phyloP scores from a whole-genome alignment of 2,797 vertebrate genomes.

The Enteromius mattozi region DNA sequence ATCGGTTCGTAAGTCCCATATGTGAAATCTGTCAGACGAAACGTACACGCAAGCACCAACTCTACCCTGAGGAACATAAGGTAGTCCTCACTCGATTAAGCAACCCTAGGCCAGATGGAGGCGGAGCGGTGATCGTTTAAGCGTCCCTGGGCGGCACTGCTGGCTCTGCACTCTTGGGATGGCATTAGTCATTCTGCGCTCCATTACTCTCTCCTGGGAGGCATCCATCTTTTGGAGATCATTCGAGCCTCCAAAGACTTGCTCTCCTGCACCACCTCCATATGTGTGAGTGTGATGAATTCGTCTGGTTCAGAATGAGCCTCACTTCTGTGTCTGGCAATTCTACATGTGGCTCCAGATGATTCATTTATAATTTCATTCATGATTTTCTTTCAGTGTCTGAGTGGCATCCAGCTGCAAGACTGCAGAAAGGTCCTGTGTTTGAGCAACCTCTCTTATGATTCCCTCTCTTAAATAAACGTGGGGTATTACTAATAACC shows the following conservation, averaged over 20 bases:
- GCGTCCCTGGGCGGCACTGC: conserved; percentile 35
- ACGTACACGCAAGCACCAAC: conserved; percentile 5
- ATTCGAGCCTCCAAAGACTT: conserved; percentile 66
- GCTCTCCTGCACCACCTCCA: conserved; percentile 18
- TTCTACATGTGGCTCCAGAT: not conserved
- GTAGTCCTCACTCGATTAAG: conserved; percentile 40
- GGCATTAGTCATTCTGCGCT: conserved; percentile 73
- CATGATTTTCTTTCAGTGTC: not conserved
- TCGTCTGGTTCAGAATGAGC: not conserved
- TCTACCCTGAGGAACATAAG: conserved; percentile 28
- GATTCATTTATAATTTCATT: not conserved
- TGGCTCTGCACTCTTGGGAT: conserved; percentile 44
- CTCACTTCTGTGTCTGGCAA: conserved; percentile 6
- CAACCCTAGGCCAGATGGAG: conserved; percentile 37
- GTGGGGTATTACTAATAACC: not conserved
- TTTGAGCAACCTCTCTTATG: not conserved
- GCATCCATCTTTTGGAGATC: conserved; percentile 69
- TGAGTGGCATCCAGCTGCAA: not conserved
- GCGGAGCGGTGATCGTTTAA: conserved; percentile 33
- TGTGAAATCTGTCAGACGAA: conserved; percentile 8
- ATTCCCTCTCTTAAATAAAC: not conserved
- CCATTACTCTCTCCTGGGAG: conserved; percentile 72
- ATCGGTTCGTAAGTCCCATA: conserved; percentile 16
- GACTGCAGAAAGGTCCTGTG: not conserved
- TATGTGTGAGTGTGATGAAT: conserved; percentile 15